Base-by-base conservation (phyloP, 2,797 vertebrate genomes). In the Chromis chromis region DNA sequence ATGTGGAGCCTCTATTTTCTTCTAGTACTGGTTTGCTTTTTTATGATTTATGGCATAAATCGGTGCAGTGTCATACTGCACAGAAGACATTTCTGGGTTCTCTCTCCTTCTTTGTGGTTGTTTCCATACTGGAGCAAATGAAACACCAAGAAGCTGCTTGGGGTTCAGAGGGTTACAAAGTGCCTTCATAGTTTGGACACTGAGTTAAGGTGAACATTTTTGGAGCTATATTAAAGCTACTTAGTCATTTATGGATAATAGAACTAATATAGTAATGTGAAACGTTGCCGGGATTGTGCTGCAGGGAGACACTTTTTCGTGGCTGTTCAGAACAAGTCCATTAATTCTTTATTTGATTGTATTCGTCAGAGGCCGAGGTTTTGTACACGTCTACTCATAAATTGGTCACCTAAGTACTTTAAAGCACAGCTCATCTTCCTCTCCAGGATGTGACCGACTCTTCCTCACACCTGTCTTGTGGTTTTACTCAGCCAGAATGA, bases 401-500 rank as follows among this genome's bases (percentile, higher is more conserved):
- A 42, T 42, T 13, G 1, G 5, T 42, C 39, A 14, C 39, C 39
- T 42, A 4, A 21, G 3, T 17, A n/a, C 44, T n/a, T 9, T 49
- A 24, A 65, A 25, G 36, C 27, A 59, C 7, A 33, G 46, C 54
- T 86, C 76, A 69, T 69, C 49, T n/a, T 52, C 39, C 49, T 27
- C 10, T 1, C 49, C 69, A 76, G 67, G 58, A 68, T 46, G 70
- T 81, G 70, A 78, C 70, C 61, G 31, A 27, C 27, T 50, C 49
- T 33, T 57, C 14, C 62, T 54, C 52, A 21, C 57, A 62, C 42
- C 50, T 52, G n/a, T 66, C 49, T 62, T 66, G 78, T 72, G 70
- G 28, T 83, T 78, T 65, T 64, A n/a, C 66, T 76, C 61, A 69
- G 48, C 24, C 39, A 61, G 53, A 33, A 48, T 81, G 83, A 89